phyloP scores from a whole-genome alignment of 2,888 invertebrate genomes.

The Antheraea assamensis region DNA sequence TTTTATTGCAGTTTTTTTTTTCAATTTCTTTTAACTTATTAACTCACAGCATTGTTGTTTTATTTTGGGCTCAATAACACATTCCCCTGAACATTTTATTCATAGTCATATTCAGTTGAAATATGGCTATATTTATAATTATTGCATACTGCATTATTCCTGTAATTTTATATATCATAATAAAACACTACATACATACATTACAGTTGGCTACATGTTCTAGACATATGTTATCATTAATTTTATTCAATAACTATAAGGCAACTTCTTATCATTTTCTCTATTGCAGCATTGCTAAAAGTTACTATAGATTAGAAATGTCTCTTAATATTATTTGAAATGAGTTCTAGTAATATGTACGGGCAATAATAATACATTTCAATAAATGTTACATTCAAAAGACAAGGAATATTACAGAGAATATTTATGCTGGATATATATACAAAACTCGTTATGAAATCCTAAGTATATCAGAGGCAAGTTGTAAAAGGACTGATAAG shows the following conservation, averaged over 20 bases:
- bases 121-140: neutral
- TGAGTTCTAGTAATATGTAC: no score
- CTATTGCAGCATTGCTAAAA: neutral
- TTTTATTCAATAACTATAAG: neutral
- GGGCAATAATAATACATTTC: neutral
- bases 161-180: neutral
- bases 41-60: no score
- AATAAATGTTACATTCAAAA: neutral
- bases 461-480: neutral
- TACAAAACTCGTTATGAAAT: neutral
- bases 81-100: neutral
- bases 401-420: neutral
- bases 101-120: neutral
- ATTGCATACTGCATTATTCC: neutral
- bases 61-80: neutral
- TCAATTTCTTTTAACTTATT: no score
- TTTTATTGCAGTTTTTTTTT: no score
- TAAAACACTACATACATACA: neutral
- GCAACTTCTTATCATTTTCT: no score
- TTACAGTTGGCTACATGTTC: neutral
- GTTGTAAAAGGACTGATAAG: constrained; percentile 21
- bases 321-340: no score
- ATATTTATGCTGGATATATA: neutral
- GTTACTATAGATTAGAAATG: neutral
- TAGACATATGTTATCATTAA: neutral